Percentiles rank a stretch among this genome's conserved stretches.
Evolutionary conservation across 2,797 vertebrate genomes (phyloP).

Genomic region (Danio choprae): DNA sequence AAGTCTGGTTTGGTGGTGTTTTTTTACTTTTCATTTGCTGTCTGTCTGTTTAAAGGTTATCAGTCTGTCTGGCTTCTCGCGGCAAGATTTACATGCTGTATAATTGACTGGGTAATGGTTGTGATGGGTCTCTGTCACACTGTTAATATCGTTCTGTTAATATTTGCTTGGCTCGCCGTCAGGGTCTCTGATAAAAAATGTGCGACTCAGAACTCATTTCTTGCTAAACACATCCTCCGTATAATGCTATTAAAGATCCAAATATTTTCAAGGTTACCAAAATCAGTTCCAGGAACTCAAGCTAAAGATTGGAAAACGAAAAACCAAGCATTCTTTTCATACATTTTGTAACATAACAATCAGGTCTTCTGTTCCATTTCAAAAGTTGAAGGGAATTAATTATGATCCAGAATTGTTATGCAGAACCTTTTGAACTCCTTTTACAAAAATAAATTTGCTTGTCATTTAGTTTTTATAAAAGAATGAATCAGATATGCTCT

Average conservation of each 20-base stretch:
- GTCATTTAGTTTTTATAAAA: constrained; percentile 3
- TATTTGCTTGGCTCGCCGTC: constrained; percentile 39
- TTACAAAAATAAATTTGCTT: not conserved
- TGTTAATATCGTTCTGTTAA: constrained; percentile 45
- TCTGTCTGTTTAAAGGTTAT: constrained; percentile 50
- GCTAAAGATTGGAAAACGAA: not conserved
- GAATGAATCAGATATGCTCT: not conserved
- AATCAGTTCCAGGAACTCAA: constrained; percentile 10
- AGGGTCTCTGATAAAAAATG: constrained; percentile 33
- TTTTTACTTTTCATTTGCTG: constrained; percentile 59
- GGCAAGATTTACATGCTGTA: constrained; percentile 48
- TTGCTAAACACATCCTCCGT: constrained; percentile 1
- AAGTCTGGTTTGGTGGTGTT: constrained; percentile 13
- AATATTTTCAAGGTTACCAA: constrained; percentile 17
- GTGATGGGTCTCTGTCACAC: constrained; percentile 34
- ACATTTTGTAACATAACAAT: not conserved
- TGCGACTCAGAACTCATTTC: constrained; percentile 32
- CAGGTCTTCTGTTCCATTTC: not conserved
- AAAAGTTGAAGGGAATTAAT: not conserved
- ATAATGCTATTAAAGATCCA: constrained; percentile 32
- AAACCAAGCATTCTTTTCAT: constrained; percentile 11
- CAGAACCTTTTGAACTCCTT: not conserved
- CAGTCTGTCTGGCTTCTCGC: constrained; percentile 48
- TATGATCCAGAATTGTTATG: not conserved
- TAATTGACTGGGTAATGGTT: constrained; percentile 47